Percentiles rank a stretch among this genome's conserved stretches.
phyloP scores from a whole-genome alignment of 2,888 invertebrate genomes.

The Chouioia cunea region DNA sequence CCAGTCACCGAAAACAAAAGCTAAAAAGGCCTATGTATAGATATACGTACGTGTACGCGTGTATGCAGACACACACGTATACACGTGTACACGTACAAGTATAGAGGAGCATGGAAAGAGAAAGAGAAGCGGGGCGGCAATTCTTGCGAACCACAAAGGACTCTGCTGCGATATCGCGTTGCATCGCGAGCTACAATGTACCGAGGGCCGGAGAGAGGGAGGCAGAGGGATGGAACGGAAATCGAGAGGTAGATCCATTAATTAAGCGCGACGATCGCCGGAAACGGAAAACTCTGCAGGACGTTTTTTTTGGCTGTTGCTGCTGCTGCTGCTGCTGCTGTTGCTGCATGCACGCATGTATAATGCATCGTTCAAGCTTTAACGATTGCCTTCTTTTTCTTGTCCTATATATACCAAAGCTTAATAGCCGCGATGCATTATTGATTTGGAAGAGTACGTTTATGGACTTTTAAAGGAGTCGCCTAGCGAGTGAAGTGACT shows the following conservation, averaged over 20 bases:
- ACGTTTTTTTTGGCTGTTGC: no score
- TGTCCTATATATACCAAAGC: background rate
- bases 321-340: background rate
- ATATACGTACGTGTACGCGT: no score
- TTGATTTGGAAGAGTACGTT: constrained; percentile 20
- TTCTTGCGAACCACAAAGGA: constrained; percentile 55
- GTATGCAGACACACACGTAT: no score
- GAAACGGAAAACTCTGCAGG: constrained; percentile 35
- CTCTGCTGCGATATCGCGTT: constrained; percentile 67
- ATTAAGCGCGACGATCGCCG: constrained; percentile 53
- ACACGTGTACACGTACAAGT: no score
- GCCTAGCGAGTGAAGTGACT: background rate
- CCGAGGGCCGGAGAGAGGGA: no score
- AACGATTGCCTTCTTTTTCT: background rate
- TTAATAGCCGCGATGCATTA: constrained; percentile 27
- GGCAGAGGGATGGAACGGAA: constrained; percentile 23
- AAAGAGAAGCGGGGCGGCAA: constrained; percentile 54
- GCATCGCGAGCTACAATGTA: constrained; percentile 49
- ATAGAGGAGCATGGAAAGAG: constrained; percentile 39
- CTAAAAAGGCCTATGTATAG: no score
- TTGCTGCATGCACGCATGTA: background rate
- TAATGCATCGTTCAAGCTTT: constrained; percentile 14
- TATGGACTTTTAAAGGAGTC: constrained; percentile 22
- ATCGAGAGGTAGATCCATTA: constrained; percentile 58
- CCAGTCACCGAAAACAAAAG: no score